Evolutionary conservation across 2,113 vertebrate genomes (phyloP), one percentile per base, ranked within the genome.

Genomic region (Megalops atlanticus): DNA sequence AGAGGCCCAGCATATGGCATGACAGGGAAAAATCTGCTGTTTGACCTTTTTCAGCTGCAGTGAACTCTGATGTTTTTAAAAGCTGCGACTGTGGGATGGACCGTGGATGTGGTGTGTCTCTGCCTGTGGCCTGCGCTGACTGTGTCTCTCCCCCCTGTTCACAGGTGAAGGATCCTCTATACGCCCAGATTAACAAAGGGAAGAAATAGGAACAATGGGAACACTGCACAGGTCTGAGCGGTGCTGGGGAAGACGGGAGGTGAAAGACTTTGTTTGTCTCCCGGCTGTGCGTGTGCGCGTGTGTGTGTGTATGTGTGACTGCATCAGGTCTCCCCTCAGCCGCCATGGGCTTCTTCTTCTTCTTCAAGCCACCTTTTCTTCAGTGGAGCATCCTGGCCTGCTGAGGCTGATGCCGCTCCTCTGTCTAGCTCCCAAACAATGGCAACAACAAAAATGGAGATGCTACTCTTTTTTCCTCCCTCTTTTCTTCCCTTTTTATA

Each of bases 161-260:
- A 14, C 87, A 97, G 96, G 95, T 95, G 93, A 95, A 93, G 85
- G 97, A 97, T 92, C 96, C 96, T 93, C 96, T 99, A 90, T 98
- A 98, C 83, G 97, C 96, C 90, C 94, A 96, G 95, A 97, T 99
- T 95, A 95, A 93, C 95, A 98, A 96, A 95, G 96, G 94, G 94
- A 97, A 97, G 96, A 98, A 97, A 94, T 96, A 87, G 74, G 74
- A 76, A 41, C 45, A 15, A 35, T 84, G 87, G 91, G 92, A 87
- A 79, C 84, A 83, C 85, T 85, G 87, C 87, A 86, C 87, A 85
- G 85, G 89, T 81, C 85, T 87, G 89, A 91, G 89, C 90, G 85
- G 86, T 86, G 82, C 92, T 87, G 85, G 84, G 87, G 89, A 88
- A 87, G 90, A 84, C 85, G 83, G 90, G 89, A 93, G 90, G 84